phyloP scores from a whole-genome alignment of 2,113 vertebrate genomes.

The Sinocyclocheilus maitianheensis region DNA sequence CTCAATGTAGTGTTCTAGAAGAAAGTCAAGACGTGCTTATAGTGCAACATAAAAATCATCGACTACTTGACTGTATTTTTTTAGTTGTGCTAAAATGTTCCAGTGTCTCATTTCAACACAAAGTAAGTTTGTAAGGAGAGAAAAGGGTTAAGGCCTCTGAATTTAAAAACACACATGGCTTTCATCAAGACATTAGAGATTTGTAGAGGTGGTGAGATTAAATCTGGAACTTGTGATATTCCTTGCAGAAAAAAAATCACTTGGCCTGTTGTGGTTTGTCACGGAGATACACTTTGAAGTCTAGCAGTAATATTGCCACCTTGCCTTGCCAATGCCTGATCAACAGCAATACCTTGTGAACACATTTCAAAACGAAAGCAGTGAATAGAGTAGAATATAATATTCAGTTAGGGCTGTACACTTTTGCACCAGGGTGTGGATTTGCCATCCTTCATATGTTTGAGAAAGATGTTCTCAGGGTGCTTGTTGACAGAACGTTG shows the following conservation, averaged over 20 bases:
- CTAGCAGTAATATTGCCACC: conserved; percentile 33
- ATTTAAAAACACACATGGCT: conserved; percentile 55
- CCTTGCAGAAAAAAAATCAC: conserved; percentile 34
- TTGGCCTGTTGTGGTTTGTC: conserved; percentile 41
- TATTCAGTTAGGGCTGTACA: conserved; percentile 7
- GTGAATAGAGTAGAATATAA: conserved; percentile 33
- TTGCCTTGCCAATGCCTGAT: conserved; percentile 21
- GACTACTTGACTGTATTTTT: background rate
- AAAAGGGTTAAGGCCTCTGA: conserved; percentile 41
- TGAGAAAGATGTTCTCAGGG: conserved; percentile 26
- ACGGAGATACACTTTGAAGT: conserved; percentile 46
- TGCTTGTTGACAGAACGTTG: conserved; percentile 23
- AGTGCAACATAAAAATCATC: background rate
- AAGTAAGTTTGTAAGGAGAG: background rate
- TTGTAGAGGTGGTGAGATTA: conserved; percentile 54
- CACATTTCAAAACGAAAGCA: conserved; percentile 39
- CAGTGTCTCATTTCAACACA: background rate
- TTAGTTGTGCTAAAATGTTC: background rate
- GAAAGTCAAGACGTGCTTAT: background rate
- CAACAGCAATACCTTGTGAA: conserved; percentile 36
- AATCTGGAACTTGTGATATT: conserved; percentile 59
- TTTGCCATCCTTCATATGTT: conserved; percentile 42
- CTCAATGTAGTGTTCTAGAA: conserved; percentile 7
- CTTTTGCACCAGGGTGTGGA: conserved; percentile 1
- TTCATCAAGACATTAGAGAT: conserved; percentile 56